Conservation (phyloP, 2,888 invertebrate species). For the Willowsia nigromaculata region DNA sequence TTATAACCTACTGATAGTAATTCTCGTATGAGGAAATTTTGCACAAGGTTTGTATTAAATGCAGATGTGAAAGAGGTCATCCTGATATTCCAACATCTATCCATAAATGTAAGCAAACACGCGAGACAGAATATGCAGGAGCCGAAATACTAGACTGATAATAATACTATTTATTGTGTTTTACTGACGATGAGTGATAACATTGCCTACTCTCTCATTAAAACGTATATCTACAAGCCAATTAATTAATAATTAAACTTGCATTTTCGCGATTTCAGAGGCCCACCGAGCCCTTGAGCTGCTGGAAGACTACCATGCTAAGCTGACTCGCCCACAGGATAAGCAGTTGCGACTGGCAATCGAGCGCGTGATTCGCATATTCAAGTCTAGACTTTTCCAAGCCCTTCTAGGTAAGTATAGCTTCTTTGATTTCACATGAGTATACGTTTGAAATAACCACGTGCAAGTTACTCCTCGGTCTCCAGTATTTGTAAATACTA, state of each 20-base stretch:
- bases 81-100: too few relatives aligned
- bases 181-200: too few relatives aligned
- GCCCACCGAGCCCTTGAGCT: slow-evolving; percentile 99
- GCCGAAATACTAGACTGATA: too few relatives aligned
- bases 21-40: too few relatives aligned
- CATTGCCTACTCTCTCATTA: too few relatives aligned
- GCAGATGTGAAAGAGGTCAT: too few relatives aligned
- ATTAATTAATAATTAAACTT: background rate
- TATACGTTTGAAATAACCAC: background rate
- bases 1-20: background rate
- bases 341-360: slow-evolving; percentile 96
- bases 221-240: too few relatives aligned
- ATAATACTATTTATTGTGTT: too few relatives aligned
- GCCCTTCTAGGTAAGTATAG: slow-evolving; percentile 93
- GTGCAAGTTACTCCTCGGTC: background rate
- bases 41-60: background rate
- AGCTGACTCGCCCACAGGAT: slow-evolving; percentile 95
- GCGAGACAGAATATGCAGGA: too few relatives aligned
- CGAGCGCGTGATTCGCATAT: slow-evolving; percentile 98
- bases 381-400: slow-evolving; percentile 98
- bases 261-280: slow-evolving; percentile 84
- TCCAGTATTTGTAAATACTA: background rate
- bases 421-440: background rate
- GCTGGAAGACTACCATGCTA: slow-evolving; percentile 98
- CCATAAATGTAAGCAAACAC: too few relatives aligned